A percentile compares a stretch with the other conserved stretches of the same genome.
Conservation (phyloP, 2,113 vertebrate genomes). For the Dromaius novaehollandiae region DNA sequence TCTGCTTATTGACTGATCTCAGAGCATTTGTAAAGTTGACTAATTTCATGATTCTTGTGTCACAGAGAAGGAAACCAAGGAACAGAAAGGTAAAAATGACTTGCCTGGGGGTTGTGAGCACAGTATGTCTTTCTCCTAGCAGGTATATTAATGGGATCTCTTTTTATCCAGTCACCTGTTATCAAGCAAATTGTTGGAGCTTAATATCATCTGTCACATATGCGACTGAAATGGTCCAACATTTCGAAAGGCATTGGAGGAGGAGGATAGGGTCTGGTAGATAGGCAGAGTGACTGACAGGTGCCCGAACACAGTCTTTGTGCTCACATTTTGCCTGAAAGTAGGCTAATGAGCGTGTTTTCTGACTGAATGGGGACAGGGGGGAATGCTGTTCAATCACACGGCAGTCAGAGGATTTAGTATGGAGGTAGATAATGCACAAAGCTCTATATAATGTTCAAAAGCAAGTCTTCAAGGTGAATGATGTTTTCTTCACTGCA, state of each 20-base stretch:
- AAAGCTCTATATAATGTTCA: not conserved
- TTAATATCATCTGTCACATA: not conserved
- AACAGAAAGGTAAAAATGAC: not conserved
- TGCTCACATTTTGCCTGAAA: not conserved
- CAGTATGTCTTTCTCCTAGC: not conserved
- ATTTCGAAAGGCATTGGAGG: not conserved
- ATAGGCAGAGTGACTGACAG: not conserved
- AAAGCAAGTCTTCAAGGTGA: not conserved
- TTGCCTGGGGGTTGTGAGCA: not conserved
- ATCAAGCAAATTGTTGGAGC: not conserved
- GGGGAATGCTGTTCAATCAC: not conserved
- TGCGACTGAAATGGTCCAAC: not conserved
- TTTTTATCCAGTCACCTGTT: not conserved
- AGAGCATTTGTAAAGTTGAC: no score
- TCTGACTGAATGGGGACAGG: fast-evolving
- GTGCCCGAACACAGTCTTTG: fast-evolving
- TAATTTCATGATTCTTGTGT: no score
- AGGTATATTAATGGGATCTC: not conserved
- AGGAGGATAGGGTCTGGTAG: not conserved
- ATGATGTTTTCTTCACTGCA: fast-evolving
- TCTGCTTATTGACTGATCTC: no score
- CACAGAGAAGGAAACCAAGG: not conserved
- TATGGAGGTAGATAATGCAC: not conserved
- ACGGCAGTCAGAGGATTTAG: not conserved
- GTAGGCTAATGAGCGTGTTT: not conserved